phyloP scores from a whole-genome alignment of 37 sponge, comb jelly and placozoan species.

The Aphrocallistes beatrix region DNA sequence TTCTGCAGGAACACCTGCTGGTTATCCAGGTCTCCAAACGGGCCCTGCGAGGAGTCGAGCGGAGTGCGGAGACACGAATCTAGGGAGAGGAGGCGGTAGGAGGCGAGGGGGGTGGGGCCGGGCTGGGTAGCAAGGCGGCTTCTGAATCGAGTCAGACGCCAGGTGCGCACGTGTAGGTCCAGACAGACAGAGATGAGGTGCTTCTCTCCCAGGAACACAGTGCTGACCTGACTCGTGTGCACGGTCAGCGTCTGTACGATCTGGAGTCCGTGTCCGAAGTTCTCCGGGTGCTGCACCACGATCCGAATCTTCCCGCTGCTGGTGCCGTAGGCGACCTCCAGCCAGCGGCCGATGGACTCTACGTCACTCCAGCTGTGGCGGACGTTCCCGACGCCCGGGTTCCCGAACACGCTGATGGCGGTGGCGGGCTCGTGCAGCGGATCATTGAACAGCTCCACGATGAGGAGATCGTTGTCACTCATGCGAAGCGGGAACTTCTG shows the following conservation, averaged over 20 bases:
- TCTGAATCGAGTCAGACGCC: conserved; percentile 90
- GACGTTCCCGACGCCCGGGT: conserved; percentile 65
- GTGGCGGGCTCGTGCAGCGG: conserved; percentile 74
- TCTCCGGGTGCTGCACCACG: conserved; percentile 92
- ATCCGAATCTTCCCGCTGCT: conserved; percentile 62
- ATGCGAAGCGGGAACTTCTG: conserved; percentile 96
- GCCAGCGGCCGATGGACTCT: conserved; percentile 40
- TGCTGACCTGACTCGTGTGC: conserved; percentile 57
- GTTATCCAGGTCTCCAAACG: conserved; percentile 81
- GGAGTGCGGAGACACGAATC: conserved; percentile 31
- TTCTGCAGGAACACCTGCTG: conserved; percentile 82
- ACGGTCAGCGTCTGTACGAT: conserved; percentile 83
- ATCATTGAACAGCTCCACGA: conserved; percentile 82
- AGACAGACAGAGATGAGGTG: conserved; percentile 87
- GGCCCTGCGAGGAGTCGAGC: conserved; percentile 32
- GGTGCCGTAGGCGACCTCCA: conserved; percentile 97
- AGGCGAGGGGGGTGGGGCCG: conserved; percentile 81
- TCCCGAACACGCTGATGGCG: conserved; percentile 75
- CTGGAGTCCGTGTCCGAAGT: conserved; percentile 88
- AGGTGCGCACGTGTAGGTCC: conserved; percentile 84
- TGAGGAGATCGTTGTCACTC: conserved; percentile 97
- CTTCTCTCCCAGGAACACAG: conserved; percentile 89
- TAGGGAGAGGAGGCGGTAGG: conserved; percentile 83
- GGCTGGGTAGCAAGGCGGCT: conserved; percentile 94
- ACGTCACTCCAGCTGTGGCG: not conserved